Base-by-base conservation (phyloP, 2,797 vertebrate species). In the Manis crassicaudata region DNA sequence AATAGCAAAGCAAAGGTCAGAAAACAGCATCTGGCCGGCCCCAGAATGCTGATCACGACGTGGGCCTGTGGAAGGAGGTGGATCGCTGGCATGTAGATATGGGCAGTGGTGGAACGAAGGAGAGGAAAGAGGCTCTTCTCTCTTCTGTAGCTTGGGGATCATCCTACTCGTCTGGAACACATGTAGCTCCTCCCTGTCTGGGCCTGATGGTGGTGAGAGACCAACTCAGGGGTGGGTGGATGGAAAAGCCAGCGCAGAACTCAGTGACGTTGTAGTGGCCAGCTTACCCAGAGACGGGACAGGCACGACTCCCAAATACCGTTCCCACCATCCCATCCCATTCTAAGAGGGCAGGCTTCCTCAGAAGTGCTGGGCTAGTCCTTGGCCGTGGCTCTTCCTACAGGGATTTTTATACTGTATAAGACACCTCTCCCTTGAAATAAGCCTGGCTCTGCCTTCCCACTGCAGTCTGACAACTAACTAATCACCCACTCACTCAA, bases 1-100 rank as follows among this genome's bases (percentile, higher is more conserved):
- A 85, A 35, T 7, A 94, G 77, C 46, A 68, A 52, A 90, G 21
- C 32, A 23, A 88, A 92, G 40, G 29, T 84, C 60, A 62, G 65
- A 46, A 65, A 56, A 87, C 7, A 23, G 18, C 17, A 17, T n/a
- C 46, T 18, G 67, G 58, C 8, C 17, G 52, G 76, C 10, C 32
- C 58, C 21, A 18, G 54, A 29, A 43, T 35, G 65, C 21, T 21
- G 18, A 54, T 21, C 37, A 86, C 46, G 63, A 65, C 20, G 5
- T 7, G 23, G 23, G 27, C 40, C 13, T 27, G 40, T 14, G 52
- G 29, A 27, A 21, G 50, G 29, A 12, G 29, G 32, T 4, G 58
- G 67, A 1, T 1, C 7, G 32, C 25, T 58, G 12, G 10, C 6
- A 7, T 3, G 7, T 9, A 6, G 20, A n/a, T 10, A 35, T 11